phyloP scores from a whole-genome alignment of 2,888 invertebrate genomes.

The Actias luna region DNA sequence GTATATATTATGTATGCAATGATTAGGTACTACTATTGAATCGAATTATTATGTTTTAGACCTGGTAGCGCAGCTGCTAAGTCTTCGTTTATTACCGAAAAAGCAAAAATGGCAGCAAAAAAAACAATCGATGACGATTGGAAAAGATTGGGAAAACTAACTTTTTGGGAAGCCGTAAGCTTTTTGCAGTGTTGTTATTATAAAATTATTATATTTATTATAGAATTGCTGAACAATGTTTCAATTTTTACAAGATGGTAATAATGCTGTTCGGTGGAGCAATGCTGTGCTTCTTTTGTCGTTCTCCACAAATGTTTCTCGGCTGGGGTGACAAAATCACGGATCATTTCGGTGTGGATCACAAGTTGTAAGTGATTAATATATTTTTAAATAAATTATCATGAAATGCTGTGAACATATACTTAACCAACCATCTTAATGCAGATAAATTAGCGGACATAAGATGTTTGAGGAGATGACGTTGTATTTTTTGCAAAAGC shows the following conservation, averaged over 20 bases:
- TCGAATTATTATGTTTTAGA: conserved; percentile 43
- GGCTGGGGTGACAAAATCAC: conserved; percentile 61
- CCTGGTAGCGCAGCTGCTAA: conserved; percentile 82
- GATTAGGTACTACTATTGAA: neutral
- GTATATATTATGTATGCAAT: neutral
- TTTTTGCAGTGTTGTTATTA: neutral
- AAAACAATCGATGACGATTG: conserved; percentile 42
- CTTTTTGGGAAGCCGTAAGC: conserved; percentile 58
- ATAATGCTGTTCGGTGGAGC: conserved; percentile 49
- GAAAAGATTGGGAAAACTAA: conserved; percentile 48
- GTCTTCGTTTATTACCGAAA: conserved; percentile 71
- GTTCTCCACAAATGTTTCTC: conserved; percentile 59
- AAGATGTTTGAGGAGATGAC: neutral
- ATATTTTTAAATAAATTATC: neutral
- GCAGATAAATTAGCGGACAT: neutral
- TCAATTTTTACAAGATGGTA: conserved; percentile 54
- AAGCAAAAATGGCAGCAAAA: conserved; percentile 50
- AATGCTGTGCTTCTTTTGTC: conserved; percentile 53
- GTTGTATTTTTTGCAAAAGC: neutral
- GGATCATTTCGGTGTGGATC: conserved; percentile 33
- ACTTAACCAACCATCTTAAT: neutral
- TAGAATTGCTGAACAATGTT: neutral
- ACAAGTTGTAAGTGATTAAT: conserved; percentile 46
- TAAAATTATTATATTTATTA: neutral
- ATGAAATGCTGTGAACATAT: neutral